phyloP scores from a whole-genome alignment of 1,140 invertebrate species.

The Aethina tumida region DNA sequence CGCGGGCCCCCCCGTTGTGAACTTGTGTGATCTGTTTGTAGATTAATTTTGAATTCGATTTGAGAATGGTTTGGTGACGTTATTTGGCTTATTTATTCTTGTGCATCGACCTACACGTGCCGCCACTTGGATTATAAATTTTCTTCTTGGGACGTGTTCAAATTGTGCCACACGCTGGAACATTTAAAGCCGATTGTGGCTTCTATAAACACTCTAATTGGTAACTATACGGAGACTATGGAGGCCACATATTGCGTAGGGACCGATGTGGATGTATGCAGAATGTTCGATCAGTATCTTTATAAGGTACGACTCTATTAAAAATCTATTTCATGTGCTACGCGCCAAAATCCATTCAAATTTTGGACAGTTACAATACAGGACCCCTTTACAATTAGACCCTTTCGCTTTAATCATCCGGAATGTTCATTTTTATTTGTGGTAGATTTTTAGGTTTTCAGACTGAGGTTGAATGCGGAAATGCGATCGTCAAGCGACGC shows the following conservation, averaged over 20 bases:
- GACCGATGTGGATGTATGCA: slow-evolving; percentile 52
- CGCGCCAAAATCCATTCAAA: no score
- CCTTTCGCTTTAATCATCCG: no score
- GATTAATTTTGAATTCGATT: slow-evolving; percentile 3
- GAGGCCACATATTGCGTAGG: slow-evolving; percentile 53
- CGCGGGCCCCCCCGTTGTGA: slow-evolving; percentile 6
- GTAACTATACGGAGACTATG: slow-evolving; percentile 43
- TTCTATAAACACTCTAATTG: slow-evolving; percentile 37
- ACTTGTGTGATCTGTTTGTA: slow-evolving; percentile 4
- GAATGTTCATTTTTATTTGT: no score
- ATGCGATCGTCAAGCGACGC: no score
- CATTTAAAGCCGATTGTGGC: slow-evolving; percentile 38
- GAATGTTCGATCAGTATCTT: slow-evolving; percentile 58
- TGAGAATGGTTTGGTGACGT: not conserved
- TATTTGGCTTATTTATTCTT: no score
- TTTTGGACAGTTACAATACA: no score
- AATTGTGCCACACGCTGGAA: slow-evolving; percentile 35
- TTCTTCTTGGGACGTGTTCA: slow-evolving; percentile 18
- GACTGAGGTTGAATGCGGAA: no score
- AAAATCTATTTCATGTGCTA: no score
- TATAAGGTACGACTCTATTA: slow-evolving; percentile 55
- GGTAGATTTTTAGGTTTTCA: no score
- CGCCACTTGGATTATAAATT: no score
- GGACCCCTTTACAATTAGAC: no score
- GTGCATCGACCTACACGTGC: no score